Percentiles rank a stretch among this genome's conserved stretches.
phyloP scores from a whole-genome alignment of 2,113 vertebrate genomes.

The Theristicus caerulescens region DNA sequence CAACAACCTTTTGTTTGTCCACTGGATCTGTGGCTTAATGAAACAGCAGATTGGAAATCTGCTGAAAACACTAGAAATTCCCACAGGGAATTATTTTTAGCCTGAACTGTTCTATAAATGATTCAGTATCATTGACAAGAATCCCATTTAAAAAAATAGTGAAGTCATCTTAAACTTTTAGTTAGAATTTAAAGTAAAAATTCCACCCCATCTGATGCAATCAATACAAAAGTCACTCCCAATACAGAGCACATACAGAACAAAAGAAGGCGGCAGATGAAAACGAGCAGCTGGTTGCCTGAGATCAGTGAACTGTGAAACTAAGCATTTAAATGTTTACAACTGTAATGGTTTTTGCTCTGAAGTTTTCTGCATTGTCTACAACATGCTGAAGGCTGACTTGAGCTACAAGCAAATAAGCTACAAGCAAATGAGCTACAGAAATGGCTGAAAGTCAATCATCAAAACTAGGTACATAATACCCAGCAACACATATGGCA shows the following conservation, averaged over 20 bases:
- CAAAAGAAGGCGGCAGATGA: background rate
- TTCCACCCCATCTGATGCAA: background rate
- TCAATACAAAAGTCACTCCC: conserved; percentile 6
- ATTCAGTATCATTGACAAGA: background rate
- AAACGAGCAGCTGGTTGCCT: background rate
- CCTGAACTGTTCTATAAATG: background rate
- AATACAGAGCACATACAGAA: background rate
- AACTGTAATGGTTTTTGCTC: background rate
- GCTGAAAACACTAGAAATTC: background rate
- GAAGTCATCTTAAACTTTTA: background rate
- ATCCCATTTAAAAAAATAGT: background rate
- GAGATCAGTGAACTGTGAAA: background rate
- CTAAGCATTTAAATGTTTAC: background rate
- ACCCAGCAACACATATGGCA: background rate
- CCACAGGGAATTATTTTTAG: background rate
- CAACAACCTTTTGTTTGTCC: background rate
- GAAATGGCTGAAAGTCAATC: background rate
- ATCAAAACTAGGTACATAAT: rapidly evolving
- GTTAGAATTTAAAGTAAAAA: background rate
- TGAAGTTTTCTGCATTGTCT: background rate
- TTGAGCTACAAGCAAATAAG: background rate
- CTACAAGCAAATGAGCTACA: background rate
- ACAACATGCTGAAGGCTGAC: background rate
- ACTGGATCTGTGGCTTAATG: background rate
- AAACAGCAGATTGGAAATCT: background rate